Base-by-base conservation (phyloP, 2,113 vertebrate species). In the Miniopterus natalensis region DNA sequence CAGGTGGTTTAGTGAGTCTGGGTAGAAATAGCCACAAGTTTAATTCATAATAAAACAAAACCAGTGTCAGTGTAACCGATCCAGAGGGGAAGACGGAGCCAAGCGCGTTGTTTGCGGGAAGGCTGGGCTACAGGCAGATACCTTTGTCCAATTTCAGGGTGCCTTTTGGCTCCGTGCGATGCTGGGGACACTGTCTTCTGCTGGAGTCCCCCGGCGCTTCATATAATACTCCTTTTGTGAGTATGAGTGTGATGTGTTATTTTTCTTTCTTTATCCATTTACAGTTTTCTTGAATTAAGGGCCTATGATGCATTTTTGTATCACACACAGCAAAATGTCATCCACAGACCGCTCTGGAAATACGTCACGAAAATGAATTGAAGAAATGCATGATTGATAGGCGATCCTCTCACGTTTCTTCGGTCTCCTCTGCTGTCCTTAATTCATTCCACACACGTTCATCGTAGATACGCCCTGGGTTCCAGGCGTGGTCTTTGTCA, bases 31-130 rank as follows among this genome's bases (percentile, higher is more conserved):
- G 2, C 36, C n/a, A 66, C 73, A 85, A 20, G 4, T 31, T 71
- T 47, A 88, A 96, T 61, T 77, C 61, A 42, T 61, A 36, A 73
- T 59, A 45, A 74, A 93, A 78, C 55, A 86, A 79, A 93, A 49
- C 51, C 47, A 51, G 31, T 8, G 25, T 73, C 23, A 6, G 36
- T 71, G 25, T 71, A 17, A 81, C 51, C 29, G 40, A 17, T 8
- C 51, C 40, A 68, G 21, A 29, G 9, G 74, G 21, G 23, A 18
- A 85, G 42, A 63, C 2, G 47, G 3, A 42, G 68, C 4, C 17
- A 20, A 18, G 10, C 11, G 1, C 5, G 0, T 45, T 93, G 20
- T 45, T 70, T 74, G 9, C 36, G 55, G 8, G 21, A 49, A 66
- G 27, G 45, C 8, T 0, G 3, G 4, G 2, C 36, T 2, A 29